Evolutionary conservation across 2,113 vertebrate species (phyloP), one percentile per base, ranked within the genome.

Genomic region (Leptobrachium leishanense): DNA sequence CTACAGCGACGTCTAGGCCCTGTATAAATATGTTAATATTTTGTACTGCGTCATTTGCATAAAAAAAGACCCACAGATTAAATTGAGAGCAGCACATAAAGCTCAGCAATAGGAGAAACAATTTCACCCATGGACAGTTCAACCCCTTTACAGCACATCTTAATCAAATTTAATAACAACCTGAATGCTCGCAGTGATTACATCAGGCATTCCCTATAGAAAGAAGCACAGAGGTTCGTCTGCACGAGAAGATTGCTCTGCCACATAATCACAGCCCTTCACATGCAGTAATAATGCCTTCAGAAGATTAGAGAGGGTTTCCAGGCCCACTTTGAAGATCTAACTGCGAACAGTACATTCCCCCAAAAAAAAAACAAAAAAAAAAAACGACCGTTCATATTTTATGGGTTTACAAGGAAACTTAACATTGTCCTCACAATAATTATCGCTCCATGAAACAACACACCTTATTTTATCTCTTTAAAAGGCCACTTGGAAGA

Each of bases 241-340:
- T 57, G 65, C 75, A 76, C 57, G 65, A 63, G 57, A 13, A 77
- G 76, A 69, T 20, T 6, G 41, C 39, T n/a, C 46, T 46, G 68
- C 54, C 67, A 59, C 76, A 70, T 77, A 77, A 77, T 77, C 57
- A 76, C 62, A 66, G 54, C 50, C 67, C 75, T 76, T 70, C 55
- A 63, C 76, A n/a, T 40, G 67, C 55, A 62, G 67, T 70, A 70
- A 77, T 63, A 63, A 76, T 43, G 75, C 76, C 67, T 70, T 53
- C 31, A 41, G 67, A 57, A 77, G 76, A 77, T 77, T 77, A 70
- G 68, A 63, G n/a, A 40, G 15, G 43, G 67, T 54, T 77, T 62
- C 67, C 10, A 10, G 4, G 54, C 2, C 39, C 20, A 13, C 75
- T 77, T 70, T 69, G 53, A 77, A 77, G 71, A 42, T 57, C 6